A percentile compares a stretch with the other conserved stretches of the same genome.
phyloP scores from a whole-genome alignment of 1,140 invertebrate species.

The Pachypsylla venusta region DNA sequence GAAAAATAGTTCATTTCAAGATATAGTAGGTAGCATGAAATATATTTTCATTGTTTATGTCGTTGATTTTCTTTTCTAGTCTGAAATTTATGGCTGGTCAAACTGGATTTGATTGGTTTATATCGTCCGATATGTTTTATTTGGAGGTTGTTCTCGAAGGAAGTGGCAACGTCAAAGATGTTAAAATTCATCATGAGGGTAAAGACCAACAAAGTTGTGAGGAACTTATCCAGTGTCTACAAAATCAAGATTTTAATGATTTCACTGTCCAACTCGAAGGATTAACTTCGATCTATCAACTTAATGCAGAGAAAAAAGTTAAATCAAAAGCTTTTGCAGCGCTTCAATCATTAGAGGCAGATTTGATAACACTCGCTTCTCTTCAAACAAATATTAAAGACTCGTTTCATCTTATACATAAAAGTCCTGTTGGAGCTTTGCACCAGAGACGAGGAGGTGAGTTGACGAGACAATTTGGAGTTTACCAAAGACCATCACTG shows the following conservation, averaged over 20 bases:
- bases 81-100: conserved; percentile 57
- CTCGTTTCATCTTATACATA: conserved; percentile 71
- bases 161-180: conserved; percentile 71
- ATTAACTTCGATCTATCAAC: conserved; percentile 77
- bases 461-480: conserved; percentile 2
- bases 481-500: too few relatives aligned
- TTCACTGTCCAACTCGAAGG: conserved; percentile 85
- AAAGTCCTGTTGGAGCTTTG: conserved; percentile 70
- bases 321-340: conserved; percentile 88
- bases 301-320: conserved; percentile 86
- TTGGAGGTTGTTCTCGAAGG: conserved; percentile 75
- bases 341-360: conserved; percentile 77
- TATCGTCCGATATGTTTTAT: conserved; percentile 94
- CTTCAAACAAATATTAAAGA: conserved; percentile 68
- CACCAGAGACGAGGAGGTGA: conserved; percentile 56
- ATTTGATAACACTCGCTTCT: conserved; percentile 70
- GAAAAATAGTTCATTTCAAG: too few relatives aligned
- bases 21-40: too few relatives aligned
- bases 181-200: conserved; percentile 84
- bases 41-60: background rate
- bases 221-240: conserved; percentile 66
- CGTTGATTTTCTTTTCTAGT: conserved; percentile 31
- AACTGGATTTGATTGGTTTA: conserved; percentile 64
- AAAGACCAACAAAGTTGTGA: conserved; percentile 60
- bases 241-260: conserved; percentile 73